These are phyloP conservation scores for Cherax quadricarinatus DNA, from an alignment of 1,140 invertebrate species.

Conservation along the genomic window DNA sequence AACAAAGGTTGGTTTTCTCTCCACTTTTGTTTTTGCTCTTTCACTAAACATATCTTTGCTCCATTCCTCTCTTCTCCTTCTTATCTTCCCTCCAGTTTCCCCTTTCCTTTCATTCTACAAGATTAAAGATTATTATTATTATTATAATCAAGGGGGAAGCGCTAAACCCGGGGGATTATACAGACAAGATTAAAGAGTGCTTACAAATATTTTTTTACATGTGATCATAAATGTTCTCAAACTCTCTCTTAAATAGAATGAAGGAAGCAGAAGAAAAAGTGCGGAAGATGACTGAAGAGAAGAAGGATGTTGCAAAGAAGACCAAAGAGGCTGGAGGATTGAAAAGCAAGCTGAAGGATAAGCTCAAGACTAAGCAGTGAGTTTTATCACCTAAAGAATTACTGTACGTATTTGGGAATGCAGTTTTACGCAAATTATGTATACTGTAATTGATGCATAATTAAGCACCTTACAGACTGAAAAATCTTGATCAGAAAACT, in stretches of 20 bases:
- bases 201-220: no score
- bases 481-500: constrained; percentile 29
- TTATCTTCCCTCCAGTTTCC: background rate
- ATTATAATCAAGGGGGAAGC: no score
- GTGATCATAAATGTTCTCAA: no score
- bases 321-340: constrained; percentile 54
- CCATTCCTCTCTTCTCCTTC: no score
- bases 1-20: constrained; percentile 79
- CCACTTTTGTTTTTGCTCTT: background rate
- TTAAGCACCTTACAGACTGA: background rate
- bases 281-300: constrained; percentile 48
- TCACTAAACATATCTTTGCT: no score
- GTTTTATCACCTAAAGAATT: background rate
- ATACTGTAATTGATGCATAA: background rate
- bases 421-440: background rate
- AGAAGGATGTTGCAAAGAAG: constrained; percentile 58
- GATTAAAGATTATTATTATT: no score
- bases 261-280: constrained; percentile 56
- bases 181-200: no score
- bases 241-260: constrained; percentile 6
- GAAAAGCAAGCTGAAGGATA: constrained; percentile 58
- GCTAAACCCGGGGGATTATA: no score
- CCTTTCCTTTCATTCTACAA: no score
- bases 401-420: background rate
- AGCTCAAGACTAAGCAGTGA: constrained; percentile 22